Evolutionary conservation across 2,888 invertebrate species (phyloP).

Genomic region (Machimus atricapillus): DNA sequence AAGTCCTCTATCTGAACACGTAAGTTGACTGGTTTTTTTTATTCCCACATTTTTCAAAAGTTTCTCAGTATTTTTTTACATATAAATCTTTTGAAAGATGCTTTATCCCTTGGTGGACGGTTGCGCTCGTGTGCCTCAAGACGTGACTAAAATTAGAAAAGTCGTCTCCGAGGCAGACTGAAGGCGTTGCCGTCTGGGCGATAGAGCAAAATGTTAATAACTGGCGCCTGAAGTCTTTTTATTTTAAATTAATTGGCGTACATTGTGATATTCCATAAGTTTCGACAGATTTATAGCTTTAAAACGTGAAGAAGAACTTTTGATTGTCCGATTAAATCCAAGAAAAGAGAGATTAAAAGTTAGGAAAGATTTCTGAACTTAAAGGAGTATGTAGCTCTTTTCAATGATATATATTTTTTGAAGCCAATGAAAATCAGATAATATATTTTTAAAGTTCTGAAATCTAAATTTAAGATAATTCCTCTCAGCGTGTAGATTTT

Average conservation of each 20-base stretch:
- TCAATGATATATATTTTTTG: too few species aligned
- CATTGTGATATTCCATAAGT: not conserved
- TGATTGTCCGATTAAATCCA: not conserved
- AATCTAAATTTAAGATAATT: too few species aligned
- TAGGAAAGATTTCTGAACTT: not conserved
- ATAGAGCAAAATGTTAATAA: not conserved
- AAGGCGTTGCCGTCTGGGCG: not conserved
- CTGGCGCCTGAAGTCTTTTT: not conserved
- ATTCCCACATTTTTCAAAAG: conserved; percentile 5
- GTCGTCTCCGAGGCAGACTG: not conserved
- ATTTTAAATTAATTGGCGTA: not conserved
- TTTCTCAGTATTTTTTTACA: not conserved
- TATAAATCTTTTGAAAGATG: not conserved
- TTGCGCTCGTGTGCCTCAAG: not conserved
- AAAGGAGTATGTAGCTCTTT: not conserved
- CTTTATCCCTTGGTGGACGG: not conserved
- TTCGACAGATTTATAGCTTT: not conserved
- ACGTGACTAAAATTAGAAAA: not conserved
- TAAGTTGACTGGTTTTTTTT: conserved; percentile 52
- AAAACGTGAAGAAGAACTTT: not conserved
- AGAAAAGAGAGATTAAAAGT: not conserved
- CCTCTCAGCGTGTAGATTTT: too few species aligned
- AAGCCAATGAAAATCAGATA: too few species aligned
- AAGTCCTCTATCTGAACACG: conserved; percentile 62
- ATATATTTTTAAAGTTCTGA: too few species aligned